phyloP scores from a whole-genome alignment of 2,113 vertebrate species.

The Furnarius figulus region DNA sequence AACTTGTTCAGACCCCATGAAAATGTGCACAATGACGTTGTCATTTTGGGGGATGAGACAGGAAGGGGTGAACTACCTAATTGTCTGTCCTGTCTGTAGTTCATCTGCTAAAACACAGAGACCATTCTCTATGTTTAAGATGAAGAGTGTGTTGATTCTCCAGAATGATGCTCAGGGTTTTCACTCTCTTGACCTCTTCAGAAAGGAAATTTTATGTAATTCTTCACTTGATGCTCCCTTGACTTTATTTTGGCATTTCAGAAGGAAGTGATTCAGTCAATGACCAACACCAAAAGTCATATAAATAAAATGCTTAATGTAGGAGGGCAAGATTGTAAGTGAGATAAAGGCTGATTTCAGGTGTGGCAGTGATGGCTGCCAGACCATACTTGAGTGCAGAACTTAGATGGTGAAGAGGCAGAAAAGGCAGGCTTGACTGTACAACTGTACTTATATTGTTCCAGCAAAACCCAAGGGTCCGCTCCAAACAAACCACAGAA shows the following conservation, averaged over 20 bases:
- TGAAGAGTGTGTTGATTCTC: neutral
- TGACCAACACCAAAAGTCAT: neutral
- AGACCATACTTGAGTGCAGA: slow-evolving; percentile 16
- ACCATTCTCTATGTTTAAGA: neutral
- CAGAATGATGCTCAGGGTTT: neutral
- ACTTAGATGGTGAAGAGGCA: neutral
- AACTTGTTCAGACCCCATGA: neutral
- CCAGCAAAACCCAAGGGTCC: neutral
- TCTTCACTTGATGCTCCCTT: neutral
- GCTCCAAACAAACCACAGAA: neutral
- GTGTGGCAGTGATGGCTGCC: neutral
- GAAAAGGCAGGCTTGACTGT: neutral
- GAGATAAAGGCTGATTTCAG: slow-evolving; percentile 22
- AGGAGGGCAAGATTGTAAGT: neutral
- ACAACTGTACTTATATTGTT: neutral
- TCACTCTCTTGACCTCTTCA: neutral
- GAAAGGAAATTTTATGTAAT: neutral
- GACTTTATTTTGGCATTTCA: slow-evolving; percentile 13
- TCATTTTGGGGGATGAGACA: neutral
- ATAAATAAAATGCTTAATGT: neutral
- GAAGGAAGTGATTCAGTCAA: neutral
- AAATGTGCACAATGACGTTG: neutral
- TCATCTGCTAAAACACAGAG: neutral
- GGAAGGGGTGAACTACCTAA: neutral
- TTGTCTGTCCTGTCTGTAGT: neutral